Conservation (phyloP, 2,113 vertebrate genomes). For the Pteronura brasiliensis region DNA sequence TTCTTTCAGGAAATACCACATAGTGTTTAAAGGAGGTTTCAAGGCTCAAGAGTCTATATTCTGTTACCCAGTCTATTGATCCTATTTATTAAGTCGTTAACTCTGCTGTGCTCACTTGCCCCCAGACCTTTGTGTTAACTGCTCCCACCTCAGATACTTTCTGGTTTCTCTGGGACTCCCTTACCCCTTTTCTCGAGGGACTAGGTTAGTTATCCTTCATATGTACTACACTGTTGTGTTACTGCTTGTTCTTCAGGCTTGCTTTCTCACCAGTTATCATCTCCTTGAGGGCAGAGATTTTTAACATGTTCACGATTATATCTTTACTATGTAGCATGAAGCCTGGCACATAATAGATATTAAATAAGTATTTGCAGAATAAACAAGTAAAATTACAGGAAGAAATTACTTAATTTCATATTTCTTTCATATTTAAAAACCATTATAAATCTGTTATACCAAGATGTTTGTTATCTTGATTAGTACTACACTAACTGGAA, state of each 20-base stretch:
- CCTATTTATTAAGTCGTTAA: not conserved
- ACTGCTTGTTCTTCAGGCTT: not conserved
- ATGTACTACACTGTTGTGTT: not conserved
- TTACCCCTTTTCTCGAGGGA: not conserved
- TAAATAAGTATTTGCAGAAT: slow-evolving; percentile 27
- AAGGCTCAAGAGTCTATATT: not conserved
- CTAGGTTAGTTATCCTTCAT: not conserved
- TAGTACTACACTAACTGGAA: not conserved
- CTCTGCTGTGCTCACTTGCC: not conserved
- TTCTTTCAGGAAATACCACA: not conserved
- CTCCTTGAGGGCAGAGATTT: not conserved
- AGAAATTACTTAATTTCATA: slow-evolving; percentile 2
- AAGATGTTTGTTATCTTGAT: slow-evolving; percentile 22
- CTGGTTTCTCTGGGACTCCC: not conserved
- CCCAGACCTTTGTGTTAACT: not conserved
- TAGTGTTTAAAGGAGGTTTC: not conserved
- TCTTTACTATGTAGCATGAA: slow-evolving; percentile 10
- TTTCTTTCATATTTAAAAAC: slow-evolving; percentile 42
- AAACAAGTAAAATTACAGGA: not conserved
- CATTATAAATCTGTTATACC: not conserved
- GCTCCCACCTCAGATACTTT: not conserved
- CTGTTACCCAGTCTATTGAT: not conserved
- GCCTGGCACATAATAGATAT: not conserved
- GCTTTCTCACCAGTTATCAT: not conserved
- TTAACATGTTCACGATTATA: not conserved